Percentiles rank a stretch among this genome's conserved stretches.
phyloP scores from a whole-genome alignment of 1,140 invertebrate genomes.

The Papilio aristodemus region DNA sequence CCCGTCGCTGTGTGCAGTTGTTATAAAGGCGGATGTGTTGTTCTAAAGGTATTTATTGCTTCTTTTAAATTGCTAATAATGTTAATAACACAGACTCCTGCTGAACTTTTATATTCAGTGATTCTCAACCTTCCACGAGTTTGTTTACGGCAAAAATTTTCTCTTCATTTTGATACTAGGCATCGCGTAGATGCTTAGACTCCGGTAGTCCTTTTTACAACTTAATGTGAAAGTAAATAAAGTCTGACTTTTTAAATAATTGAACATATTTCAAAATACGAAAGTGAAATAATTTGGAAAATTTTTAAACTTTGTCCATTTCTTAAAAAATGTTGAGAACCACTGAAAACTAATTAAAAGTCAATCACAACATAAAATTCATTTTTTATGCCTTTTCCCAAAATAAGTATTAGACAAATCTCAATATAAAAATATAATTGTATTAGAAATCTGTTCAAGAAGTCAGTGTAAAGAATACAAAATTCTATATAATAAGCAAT shows the following conservation, averaged over 20 bases:
- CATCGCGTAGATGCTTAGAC: too few species aligned
- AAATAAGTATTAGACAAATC: conserved; percentile 40
- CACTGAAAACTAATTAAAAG: not conserved
- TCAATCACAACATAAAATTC: too few species aligned
- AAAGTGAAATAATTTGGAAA: too few species aligned
- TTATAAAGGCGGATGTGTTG: not conserved
- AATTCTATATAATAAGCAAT: conserved; percentile 18
- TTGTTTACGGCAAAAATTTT: not conserved
- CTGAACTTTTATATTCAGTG: not conserved
- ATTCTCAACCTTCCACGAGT: not conserved
- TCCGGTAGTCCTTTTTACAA: too few species aligned
- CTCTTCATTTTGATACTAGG: not conserved
- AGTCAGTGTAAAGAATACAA: not conserved
- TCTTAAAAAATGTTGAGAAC: not conserved
- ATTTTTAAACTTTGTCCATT: not conserved
- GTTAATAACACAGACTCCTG: not conserved
- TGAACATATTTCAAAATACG: too few species aligned
- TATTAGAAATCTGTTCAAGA: not conserved
- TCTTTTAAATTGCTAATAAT: conserved; percentile 2
- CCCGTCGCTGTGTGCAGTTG: conserved; percentile 28
- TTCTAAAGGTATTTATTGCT: not conserved
- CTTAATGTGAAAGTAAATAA: too few species aligned
- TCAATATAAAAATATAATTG: conserved; percentile 22
- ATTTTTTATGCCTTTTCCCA: not conserved
- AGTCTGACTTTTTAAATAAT: too few species aligned